phyloP scores from a whole-genome alignment of 2,113 vertebrate species.

The Neofelis nebulosa region DNA sequence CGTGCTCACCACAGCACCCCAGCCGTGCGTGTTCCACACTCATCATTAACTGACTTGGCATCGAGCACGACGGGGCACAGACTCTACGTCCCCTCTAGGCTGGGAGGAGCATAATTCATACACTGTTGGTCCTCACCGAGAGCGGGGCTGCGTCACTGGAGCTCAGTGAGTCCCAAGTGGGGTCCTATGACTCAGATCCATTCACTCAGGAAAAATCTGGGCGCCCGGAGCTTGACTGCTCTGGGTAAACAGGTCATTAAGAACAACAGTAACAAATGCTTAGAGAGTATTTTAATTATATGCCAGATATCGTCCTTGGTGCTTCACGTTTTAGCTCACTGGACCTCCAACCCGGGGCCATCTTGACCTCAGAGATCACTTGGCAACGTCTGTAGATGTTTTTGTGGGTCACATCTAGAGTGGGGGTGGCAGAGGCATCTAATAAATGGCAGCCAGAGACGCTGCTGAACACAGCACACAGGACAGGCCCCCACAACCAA shows the following conservation, averaged over 20 bases:
- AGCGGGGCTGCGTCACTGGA: neutral
- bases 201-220: neutral
- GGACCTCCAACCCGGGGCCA: neutral
- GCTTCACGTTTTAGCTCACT: neutral
- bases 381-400: neutral
- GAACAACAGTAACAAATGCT: neutral
- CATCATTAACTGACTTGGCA: neutral
- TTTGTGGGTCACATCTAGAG: neutral
- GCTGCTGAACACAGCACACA: neutral
- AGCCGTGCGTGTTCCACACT: neutral
- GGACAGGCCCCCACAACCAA: neutral
- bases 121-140: neutral
- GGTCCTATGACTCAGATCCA: neutral
- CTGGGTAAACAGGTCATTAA: neutral
- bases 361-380: neutral
- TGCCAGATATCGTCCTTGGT: neutral
- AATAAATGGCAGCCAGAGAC: neutral
- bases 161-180: neutral
- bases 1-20: accelerated
- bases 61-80: neutral
- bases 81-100: neutral
- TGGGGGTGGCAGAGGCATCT: neutral
- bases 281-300: neutral
- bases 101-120: neutral
- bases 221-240: accelerated